Evolutionary conservation across 2,888 invertebrate species (phyloP), one percentile per base, ranked within the genome.

Genomic region (Spatulosminthurus flaviceps): DNA sequence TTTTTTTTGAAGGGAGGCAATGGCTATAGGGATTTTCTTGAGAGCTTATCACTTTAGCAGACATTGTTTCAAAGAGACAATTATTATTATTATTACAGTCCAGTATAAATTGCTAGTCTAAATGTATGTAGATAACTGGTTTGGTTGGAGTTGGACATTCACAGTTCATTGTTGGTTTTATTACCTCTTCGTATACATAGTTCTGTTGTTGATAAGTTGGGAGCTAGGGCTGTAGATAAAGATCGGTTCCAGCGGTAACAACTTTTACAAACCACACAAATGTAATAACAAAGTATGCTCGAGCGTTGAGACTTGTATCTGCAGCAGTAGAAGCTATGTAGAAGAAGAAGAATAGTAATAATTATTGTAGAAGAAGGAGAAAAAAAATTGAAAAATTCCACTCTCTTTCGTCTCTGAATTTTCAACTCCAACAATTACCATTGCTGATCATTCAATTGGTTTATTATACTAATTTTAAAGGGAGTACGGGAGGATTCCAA

Each of bases 131-230:
- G 67, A 60, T 60, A 73, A 73, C 73, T 73, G 73, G 73, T 73
- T 73, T 73, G 73, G 51, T 28, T 28, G 22, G 26, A 43, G 43
- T 26, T 73, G 29, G 60, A 73, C 73, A 60, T 60, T 29, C 51
- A 60, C 11, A 0, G 60, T 73, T 60, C 73, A 51, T 73, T 72
- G 72, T 72, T 73, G 43, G 28, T 73, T 73, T 73, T 73, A 73
- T 73, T 51, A 73, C 73, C 60, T 51, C 72, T 73, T n/a, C n/a
- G n/a, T n/a, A n/a, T n/a, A n/a, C n/a, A n/a, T n/a, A n/a, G n/a
- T 69, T 19, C 29, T 34, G 69, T n/a, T n/a, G n/a, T n/a, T n/a
- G n/a, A 69, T 69, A 69, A 29, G 69, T n/a, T 11, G 34, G 7
- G 34, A 69, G 34, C 24, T 69, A 4, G 21, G 42, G 41, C 41